These are phyloP conservation scores for Nasonia oneida DNA, from an alignment of 2,888 invertebrate species.

Conservation along the genomic window DNA sequence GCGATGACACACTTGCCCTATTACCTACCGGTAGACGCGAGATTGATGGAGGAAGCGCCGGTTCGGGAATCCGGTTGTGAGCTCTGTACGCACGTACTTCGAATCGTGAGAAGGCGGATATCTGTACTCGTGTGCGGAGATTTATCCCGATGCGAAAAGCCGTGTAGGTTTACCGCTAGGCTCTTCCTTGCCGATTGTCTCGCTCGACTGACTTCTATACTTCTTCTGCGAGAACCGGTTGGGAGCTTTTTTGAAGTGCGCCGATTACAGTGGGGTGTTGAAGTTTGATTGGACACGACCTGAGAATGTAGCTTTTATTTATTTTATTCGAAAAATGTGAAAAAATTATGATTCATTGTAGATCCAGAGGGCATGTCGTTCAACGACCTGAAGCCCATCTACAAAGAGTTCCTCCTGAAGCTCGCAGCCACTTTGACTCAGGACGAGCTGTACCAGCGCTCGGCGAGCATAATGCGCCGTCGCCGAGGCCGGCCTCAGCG, in stretches of 20 bases:
- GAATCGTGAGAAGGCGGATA: slow-evolving; percentile 22
- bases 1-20: not conserved
- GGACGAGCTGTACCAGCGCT: slow-evolving; percentile 93
- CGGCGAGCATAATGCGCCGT: slow-evolving; percentile 93
- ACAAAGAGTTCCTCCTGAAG: slow-evolving; percentile 93
- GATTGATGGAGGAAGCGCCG: not conserved
- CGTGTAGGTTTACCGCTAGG: slow-evolving; percentile 48
- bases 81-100: not conserved
- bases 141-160: not conserved
- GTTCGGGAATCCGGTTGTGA: not conserved
- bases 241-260: not conserved
- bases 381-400: slow-evolving; percentile 94
- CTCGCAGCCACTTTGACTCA: slow-evolving; percentile 94
- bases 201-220: slow-evolving; percentile 17
- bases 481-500: slow-evolving; percentile 73
- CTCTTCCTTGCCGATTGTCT: slow-evolving; percentile 34
- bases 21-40: not conserved
- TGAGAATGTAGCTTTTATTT: too few relatives aligned
- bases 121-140: not conserved
- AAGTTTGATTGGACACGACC: not conserved
- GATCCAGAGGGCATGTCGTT: slow-evolving; percentile 96
- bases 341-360: slow-evolving; percentile 57
- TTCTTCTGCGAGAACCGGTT: slow-evolving; percentile 45
- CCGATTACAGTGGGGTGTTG: not conserved
- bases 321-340: not conserved